Evolutionary conservation across 2,888 invertebrate species (phyloP).

Genomic region (Pristionchus maxplancki): DNA sequence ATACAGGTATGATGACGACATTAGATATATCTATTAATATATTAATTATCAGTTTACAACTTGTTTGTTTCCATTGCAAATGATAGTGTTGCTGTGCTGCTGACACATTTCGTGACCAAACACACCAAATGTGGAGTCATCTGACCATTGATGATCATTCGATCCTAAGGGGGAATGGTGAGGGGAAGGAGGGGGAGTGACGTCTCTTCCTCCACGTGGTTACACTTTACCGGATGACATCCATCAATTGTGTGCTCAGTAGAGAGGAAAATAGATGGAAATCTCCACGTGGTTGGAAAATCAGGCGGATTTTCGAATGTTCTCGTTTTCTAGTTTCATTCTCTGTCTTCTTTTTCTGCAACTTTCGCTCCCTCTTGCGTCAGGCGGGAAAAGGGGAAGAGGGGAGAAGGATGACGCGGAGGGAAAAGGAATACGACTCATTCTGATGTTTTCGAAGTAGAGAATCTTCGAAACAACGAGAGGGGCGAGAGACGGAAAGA

Average conservation of each 20-base stretch:
- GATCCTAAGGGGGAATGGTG: not conserved
- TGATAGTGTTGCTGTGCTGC: not conserved
- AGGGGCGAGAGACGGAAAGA: not conserved
- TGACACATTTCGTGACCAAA: constrained; percentile 23
- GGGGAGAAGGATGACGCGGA: not conserved
- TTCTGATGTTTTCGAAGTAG: constrained; percentile 12
- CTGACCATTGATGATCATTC: constrained; percentile 36
- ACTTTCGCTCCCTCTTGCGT: not conserved
- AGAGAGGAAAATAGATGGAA: not conserved
- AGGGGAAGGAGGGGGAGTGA: not conserved
- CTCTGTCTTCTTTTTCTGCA: not conserved
- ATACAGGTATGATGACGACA: constrained; percentile 89
- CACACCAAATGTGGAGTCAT: constrained; percentile 1
- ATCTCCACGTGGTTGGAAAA: constrained; percentile 14
- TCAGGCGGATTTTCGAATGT: not conserved
- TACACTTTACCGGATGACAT: constrained; percentile 24
- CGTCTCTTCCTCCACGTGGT: constrained; percentile 31
- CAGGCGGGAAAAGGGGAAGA: constrained; percentile 7
- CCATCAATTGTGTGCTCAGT: constrained; percentile 7
- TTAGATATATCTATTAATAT: no score
- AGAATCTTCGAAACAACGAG: constrained; percentile 16
- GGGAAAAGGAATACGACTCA: not conserved
- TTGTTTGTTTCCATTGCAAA: not conserved
- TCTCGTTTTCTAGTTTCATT: not conserved
- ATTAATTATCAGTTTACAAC: not conserved